Evolutionary conservation across 2,888 invertebrate genomes (phyloP).

Genomic region (Oscheius onirici): DNA sequence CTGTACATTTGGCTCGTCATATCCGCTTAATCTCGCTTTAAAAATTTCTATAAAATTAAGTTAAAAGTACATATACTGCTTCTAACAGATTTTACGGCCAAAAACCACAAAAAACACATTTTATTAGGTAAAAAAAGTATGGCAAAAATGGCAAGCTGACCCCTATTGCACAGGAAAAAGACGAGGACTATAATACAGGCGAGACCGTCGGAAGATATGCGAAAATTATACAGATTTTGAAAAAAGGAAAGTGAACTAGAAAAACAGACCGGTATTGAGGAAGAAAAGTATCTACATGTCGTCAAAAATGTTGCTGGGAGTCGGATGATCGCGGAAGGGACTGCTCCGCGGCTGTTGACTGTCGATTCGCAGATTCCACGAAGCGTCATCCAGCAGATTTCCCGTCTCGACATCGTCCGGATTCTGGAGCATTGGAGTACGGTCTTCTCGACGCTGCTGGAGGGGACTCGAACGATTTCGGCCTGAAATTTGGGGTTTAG

Average conservation of each 20-base stretch:
- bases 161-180: too few relatives aligned
- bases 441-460: background rate
- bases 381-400: conserved; percentile 5
- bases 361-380: background rate
- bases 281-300: conserved; percentile 42
- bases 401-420: conserved; percentile 11
- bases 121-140: background rate
- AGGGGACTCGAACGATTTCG: background rate
- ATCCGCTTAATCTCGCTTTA: background rate
- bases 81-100: background rate
- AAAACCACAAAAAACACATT: background rate
- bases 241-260: too few relatives aligned
- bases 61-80: background rate
- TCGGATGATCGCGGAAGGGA: conserved; percentile 46
- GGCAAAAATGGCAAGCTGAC: background rate
- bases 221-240: too few relatives aligned
- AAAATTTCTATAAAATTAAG: background rate
- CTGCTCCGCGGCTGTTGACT: conserved; percentile 8
- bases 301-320: conserved; percentile 55
- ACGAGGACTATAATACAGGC: too few relatives aligned
- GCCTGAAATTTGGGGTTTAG: too few relatives aligned
- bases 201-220: too few relatives aligned
- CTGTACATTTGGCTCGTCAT: background rate
- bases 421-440: background rate
- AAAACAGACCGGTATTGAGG: background rate